A percentile compares a stretch with the other conserved stretches of the same genome.
phyloP scores from a whole-genome alignment of 1,140 invertebrate genomes.

The Brachionus rubens region DNA sequence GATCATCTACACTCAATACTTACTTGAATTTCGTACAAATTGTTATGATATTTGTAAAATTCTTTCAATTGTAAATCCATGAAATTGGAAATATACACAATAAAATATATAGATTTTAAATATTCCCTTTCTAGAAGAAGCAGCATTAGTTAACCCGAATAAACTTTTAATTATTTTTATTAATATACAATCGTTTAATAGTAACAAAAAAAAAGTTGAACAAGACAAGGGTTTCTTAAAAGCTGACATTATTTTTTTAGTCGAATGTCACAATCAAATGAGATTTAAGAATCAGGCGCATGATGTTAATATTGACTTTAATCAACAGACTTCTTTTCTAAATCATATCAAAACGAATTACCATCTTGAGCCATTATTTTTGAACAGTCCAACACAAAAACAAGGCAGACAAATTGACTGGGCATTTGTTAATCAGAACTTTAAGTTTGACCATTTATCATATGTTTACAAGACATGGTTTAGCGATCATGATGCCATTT shows the following conservation, averaged over 20 bases:
- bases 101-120: too few species aligned
- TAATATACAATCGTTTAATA: constrained; percentile 12
- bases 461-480: too few species aligned
- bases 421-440: neutral
- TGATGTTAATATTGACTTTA: neutral
- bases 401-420: neutral
- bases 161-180: neutral
- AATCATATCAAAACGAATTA: neutral
- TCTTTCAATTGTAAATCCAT: too few species aligned
- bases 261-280: constrained; percentile 17
- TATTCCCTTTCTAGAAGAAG: too few species aligned
- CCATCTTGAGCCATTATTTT: neutral
- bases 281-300: neutral
- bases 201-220: neutral
- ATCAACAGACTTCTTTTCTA: neutral
- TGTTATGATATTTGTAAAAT: too few species aligned
- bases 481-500: too few species aligned
- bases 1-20: too few species aligned
- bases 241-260: neutral
- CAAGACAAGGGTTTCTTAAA: neutral
- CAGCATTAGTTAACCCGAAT: neutral
- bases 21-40: too few species aligned
- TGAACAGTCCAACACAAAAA: neutral
- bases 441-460: too few species aligned
- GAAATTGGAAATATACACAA: too few species aligned